These are phyloP conservation scores for Rhea pennata DNA, from an alignment of 2,113 vertebrate genomes.

Conservation along the genomic window DNA sequence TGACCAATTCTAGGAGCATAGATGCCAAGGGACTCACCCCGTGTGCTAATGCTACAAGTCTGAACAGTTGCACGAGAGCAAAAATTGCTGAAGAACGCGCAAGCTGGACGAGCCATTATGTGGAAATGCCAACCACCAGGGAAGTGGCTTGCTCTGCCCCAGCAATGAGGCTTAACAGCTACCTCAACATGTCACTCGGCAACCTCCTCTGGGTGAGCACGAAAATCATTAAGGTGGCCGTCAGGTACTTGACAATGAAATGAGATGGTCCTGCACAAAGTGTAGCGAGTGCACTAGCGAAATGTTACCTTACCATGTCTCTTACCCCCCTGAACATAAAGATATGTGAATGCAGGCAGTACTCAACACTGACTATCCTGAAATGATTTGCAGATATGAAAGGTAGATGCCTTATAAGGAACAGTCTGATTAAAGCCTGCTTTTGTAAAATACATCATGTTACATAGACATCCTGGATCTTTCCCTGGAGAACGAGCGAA, in stretches of 20 bases:
- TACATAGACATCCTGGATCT: not conserved
- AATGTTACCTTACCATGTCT: not conserved
- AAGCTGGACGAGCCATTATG: not conserved
- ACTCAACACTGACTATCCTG: not conserved
- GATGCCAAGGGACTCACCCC: not conserved
- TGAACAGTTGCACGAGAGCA: not conserved
- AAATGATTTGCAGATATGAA: not conserved
- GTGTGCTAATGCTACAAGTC: not conserved
- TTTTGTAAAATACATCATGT: not conserved
- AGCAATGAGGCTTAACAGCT: not conserved
- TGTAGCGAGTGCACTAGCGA: not conserved
- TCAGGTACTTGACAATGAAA: not conserved
- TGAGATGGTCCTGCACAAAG: not conserved
- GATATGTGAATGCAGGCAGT: not conserved
- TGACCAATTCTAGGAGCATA: not conserved
- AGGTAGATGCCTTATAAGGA: not conserved
- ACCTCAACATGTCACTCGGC: not conserved
- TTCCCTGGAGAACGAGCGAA: not conserved
- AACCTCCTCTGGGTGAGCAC: rapidly evolving
- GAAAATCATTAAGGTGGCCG: not conserved
- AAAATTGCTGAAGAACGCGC: not conserved
- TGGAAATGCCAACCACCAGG: not conserved
- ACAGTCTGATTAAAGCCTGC: not conserved
- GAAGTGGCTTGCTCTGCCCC: not conserved
- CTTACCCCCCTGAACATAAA: not conserved